Conservation (phyloP, 2,113 vertebrate genomes). For the Conger conger region DNA sequence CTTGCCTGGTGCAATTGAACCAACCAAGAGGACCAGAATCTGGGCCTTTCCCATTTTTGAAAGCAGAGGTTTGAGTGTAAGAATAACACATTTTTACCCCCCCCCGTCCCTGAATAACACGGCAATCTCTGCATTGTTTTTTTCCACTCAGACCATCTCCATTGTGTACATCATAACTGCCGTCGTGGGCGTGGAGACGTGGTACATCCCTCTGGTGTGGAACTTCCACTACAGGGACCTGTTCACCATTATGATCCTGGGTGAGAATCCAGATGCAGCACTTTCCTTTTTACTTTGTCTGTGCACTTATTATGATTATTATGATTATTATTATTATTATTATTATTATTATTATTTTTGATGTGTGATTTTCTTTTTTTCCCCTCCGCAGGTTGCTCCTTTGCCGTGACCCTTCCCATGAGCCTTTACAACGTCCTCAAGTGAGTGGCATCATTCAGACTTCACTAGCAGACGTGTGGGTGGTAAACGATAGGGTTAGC, state of each 20-base stretch:
- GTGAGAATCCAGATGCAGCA: slow-evolving; percentile 73
- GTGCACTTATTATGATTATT: neutral
- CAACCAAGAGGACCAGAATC: too few relatives aligned
- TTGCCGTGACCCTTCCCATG: slow-evolving; percentile 92
- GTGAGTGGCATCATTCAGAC: slow-evolving; percentile 69
- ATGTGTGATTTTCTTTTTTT: too few relatives aligned
- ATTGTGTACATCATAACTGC: slow-evolving; percentile 94
- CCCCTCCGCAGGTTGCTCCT: slow-evolving; percentile 76
- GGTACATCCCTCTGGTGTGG: slow-evolving; percentile 87
- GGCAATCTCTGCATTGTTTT: slow-evolving; percentile 35
- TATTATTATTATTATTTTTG: too few relatives aligned
- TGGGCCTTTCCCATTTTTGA: too few relatives aligned
- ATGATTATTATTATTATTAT: too few relatives aligned
- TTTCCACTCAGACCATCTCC: slow-evolving; percentile 85
- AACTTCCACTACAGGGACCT: slow-evolving; percentile 93
- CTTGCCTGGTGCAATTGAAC: too few relatives aligned
- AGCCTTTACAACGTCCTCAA: slow-evolving; percentile 90
- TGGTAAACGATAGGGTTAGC: too few relatives aligned
- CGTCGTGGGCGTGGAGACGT: slow-evolving; percentile 92
- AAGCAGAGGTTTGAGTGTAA: neutral
- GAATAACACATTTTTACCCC: neutral
- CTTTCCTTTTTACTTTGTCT: neutral
- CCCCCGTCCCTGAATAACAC: neutral
- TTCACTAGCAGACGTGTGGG: too few relatives aligned
- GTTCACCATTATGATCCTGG: slow-evolving; percentile 93